These are phyloP conservation scores for Lasioglossum albipes DNA, from an alignment of 1,140 invertebrate genomes.

Conservation along the genomic window DNA sequence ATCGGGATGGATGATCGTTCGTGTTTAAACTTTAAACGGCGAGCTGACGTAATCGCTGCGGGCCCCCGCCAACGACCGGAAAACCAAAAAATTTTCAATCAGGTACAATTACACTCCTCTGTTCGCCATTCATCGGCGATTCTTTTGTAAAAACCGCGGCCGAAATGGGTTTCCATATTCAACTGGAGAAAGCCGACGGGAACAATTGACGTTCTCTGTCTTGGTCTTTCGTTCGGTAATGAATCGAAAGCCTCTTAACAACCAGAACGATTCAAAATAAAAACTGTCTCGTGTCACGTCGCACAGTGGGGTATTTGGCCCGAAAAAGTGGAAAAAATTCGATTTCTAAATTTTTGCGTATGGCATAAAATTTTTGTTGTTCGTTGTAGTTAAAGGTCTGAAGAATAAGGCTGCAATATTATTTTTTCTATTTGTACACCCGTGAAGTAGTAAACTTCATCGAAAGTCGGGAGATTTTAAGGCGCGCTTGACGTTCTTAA, in stretches of 20 bases:
- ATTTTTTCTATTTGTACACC: no score
- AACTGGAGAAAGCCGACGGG: not conserved
- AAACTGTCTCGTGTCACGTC: not conserved
- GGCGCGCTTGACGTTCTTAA: no score
- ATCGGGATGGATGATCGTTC: no score
- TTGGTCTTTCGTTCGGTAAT: not conserved
- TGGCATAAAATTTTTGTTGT: no score
- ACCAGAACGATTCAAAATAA: not conserved
- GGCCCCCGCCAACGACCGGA: not conserved
- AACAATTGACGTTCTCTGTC: no score
- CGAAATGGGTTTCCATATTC: constrained; percentile 8
- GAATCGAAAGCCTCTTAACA: not conserved
- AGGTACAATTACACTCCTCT: not conserved
- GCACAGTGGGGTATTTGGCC: no score
- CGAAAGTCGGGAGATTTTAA: no score
- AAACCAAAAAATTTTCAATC: not conserved
- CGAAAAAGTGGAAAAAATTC: no score
- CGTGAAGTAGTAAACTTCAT: no score
- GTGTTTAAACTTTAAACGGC: not conserved
- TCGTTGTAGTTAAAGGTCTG: no score
- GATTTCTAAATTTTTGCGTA: no score
- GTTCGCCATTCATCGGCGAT: not conserved
- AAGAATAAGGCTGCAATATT: no score
- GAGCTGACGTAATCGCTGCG: not conserved
- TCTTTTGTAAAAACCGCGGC: constrained; percentile 13